These are phyloP conservation scores for Pristis pectinata DNA, from an alignment of 2,797 vertebrate genomes.

Conservation along the genomic window DNA sequence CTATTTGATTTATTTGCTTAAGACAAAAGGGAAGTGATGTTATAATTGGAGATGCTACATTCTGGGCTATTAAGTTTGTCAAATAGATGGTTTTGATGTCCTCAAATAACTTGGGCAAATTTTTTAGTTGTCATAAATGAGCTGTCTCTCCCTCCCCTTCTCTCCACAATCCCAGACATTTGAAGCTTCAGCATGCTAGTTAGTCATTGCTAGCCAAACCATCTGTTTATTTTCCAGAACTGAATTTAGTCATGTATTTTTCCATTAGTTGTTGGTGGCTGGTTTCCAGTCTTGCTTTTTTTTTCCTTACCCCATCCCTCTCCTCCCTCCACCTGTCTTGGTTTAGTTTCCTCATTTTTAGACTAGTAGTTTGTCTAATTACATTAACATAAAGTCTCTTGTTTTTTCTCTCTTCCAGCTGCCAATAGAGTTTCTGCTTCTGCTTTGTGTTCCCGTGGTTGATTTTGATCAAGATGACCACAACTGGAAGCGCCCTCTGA, in stretches of 20 bases:
- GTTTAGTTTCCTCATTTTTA: not conserved
- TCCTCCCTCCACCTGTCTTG: not conserved
- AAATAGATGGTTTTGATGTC: not conserved
- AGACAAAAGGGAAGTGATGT: not conserved
- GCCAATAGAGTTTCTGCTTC: slow-evolving; percentile 76
- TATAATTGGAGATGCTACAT: too few relatives aligned
- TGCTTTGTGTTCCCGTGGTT: slow-evolving; percentile 78
- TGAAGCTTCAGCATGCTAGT: not conserved
- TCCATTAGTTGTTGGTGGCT: not conserved
- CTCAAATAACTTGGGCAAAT: not conserved
- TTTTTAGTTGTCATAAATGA: too few relatives aligned
- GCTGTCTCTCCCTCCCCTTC: not conserved
- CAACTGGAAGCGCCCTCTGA: slow-evolving; percentile 92
- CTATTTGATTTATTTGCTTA: not conserved
- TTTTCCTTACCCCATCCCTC: not conserved
- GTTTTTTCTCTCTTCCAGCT: slow-evolving; percentile 53
- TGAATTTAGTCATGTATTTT: not conserved
- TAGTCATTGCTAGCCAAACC: not conserved
- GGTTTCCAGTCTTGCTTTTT: not conserved
- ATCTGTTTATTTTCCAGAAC: not conserved
- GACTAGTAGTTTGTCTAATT: not conserved
- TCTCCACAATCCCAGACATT: not conserved
- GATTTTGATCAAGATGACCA: slow-evolving; percentile 81
- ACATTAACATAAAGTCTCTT: not conserved
- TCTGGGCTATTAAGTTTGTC: not conserved